phyloP scores from a whole-genome alignment of 2,113 vertebrate species.

The Cettia cetti region DNA sequence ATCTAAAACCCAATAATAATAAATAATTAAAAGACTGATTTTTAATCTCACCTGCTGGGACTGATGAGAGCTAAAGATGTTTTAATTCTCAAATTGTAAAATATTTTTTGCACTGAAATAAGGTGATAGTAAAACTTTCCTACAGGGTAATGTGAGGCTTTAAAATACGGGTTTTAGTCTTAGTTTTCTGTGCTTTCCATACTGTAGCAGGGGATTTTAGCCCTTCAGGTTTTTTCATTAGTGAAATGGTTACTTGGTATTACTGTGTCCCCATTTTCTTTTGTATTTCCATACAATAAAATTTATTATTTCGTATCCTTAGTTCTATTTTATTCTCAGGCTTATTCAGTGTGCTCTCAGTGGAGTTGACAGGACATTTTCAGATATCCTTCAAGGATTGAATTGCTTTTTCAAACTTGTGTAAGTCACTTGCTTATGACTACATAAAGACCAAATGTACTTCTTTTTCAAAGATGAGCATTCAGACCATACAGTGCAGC shows the following conservation, averaged over 20 bases:
- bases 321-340: background rate
- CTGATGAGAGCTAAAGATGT: background rate
- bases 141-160: background rate
- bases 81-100: background rate
- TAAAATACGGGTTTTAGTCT: background rate
- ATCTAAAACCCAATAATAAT: background rate
- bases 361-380: background rate
- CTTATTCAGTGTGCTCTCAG: background rate
- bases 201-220: background rate
- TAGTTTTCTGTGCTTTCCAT: background rate
- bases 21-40: background rate
- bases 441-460: background rate
- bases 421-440: background rate
- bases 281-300: background rate
- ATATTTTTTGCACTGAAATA: background rate
- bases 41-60: background rate
- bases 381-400: background rate
- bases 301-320: background rate
- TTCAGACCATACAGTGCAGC: background rate
- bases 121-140: background rate
- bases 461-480: background rate
- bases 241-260: background rate
- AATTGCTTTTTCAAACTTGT: background rate
- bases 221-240: background rate
- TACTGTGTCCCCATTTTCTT: background rate